Evolutionary conservation across 1,140 invertebrate species (phyloP), one percentile per base, ranked within the genome.

Genomic region (Sitobion miscanthi): DNA sequence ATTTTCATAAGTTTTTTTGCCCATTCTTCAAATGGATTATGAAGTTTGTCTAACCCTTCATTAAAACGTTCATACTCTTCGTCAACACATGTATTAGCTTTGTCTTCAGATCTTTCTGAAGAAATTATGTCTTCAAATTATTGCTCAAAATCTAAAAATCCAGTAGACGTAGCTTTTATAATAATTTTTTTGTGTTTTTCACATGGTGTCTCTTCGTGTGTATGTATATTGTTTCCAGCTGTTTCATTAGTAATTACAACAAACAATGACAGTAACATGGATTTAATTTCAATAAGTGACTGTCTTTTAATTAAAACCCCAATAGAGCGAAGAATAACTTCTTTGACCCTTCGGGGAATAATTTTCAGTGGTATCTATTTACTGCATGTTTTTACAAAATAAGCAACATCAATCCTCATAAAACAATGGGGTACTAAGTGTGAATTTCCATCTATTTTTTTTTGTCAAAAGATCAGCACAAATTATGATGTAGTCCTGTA

Each of bases 321-420:
- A 52, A 88, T 47, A 52, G 14, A 30, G 9, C 47, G 45, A 30
- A 52, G n/a, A 88, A 88, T 54, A 25, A 88, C n/a, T 30, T 88
- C 86, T 88, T 5, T 88, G 3, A 52, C 86, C 5, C 86, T 88
- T 52, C 47, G 21, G 0, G 30, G 23, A 52, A 88, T 47, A 35
- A 14, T 52, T 88, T 88, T 52, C 21, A 88, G 21, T 17, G 86
- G 47, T 35, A 20, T 35, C 49, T 38, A 85, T 42, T 85, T 23
- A 88, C 47, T 52, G 3, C 86, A 88, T 8, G 49, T 49, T 52
- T 88, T 88, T 88, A 88, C 49, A 35, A 88, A 88, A 88, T 88
- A 47, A n/a, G 86, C 86, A 1, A 87, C 45, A 87, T 57, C 23
- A 57, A 57, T 57, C 57, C 57, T 57, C 0, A 52, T 38, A 21